A percentile compares a stretch with the other conserved stretches of the same genome.
Evolutionary conservation across 2,113 vertebrate species (phyloP).

Genomic region (Zosterops japonicus): DNA sequence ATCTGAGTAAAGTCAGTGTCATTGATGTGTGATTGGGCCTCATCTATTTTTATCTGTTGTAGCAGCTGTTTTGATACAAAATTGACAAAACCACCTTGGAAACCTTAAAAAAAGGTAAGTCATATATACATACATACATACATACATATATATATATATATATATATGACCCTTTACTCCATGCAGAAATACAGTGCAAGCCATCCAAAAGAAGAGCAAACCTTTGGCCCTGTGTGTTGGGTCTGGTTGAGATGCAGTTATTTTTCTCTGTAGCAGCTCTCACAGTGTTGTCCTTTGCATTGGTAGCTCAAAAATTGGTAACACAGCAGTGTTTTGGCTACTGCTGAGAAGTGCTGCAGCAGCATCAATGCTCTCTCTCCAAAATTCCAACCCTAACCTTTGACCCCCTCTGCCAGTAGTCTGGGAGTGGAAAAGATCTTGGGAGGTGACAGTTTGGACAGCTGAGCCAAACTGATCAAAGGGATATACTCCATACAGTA

Average conservation of each 20-base stretch:
- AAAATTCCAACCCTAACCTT: neutral
- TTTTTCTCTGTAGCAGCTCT: accelerated
- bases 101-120: neutral
- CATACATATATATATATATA: no score
- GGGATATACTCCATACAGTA: neutral
- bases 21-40: neutral
- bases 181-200: neutral
- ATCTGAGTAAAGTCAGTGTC: constrained; percentile 28
- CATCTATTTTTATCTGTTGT: constrained; percentile 34
- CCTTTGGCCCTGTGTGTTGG: neutral
- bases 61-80: constrained; percentile 2
- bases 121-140: neutral
- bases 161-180: neutral
- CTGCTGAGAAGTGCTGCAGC: neutral
- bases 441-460: no score
- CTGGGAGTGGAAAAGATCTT: neutral
- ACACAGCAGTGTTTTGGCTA: neutral
- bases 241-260: neutral
- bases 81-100: neutral
- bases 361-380: neutral
- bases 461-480: neutral
- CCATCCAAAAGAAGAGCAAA: neutral
- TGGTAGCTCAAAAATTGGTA: neutral
- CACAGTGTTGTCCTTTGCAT: neutral
- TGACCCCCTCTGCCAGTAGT: neutral